Evolutionary conservation across 2,888 invertebrate genomes (phyloP).

Genomic region (Cotesia congregata): DNA sequence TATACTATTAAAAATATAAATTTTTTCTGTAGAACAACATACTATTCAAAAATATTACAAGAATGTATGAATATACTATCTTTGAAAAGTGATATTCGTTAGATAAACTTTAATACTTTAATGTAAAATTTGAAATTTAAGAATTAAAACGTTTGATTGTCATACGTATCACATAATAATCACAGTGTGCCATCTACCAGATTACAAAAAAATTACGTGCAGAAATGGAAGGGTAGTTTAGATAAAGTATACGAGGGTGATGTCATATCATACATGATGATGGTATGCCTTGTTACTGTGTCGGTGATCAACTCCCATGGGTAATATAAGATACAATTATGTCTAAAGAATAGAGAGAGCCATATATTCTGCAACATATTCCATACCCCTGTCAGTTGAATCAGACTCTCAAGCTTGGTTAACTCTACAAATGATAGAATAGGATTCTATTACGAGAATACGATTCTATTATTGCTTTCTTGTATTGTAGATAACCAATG

Average conservation of each 20-base stretch:
- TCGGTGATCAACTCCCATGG: constrained; percentile 62
- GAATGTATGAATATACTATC: too few relatives aligned
- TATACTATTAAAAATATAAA: too few relatives aligned
- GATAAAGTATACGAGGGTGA: constrained; percentile 2
- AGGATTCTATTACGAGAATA: constrained; percentile 18
- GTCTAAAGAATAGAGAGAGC: constrained; percentile 58
- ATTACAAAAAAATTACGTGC: constrained; percentile 34
- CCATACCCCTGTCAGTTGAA: constrained; percentile 55
- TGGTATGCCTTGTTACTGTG: constrained; percentile 68
- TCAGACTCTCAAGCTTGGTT: constrained; percentile 58
- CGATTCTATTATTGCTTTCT: constrained; percentile 18
- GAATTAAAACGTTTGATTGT: too few relatives aligned
- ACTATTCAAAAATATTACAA: too few relatives aligned
- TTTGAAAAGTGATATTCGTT: too few relatives aligned
- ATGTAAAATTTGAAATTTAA: too few relatives aligned
- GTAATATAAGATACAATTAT: constrained; percentile 70
- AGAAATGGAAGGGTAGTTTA: not conserved
- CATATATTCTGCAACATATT: constrained; percentile 65
- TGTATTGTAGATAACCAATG: not conserved
- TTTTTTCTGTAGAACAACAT: too few relatives aligned
- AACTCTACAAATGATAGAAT: constrained; percentile 38
- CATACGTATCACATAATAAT: too few relatives aligned
- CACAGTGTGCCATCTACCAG: too few relatives aligned
- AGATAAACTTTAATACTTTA: too few relatives aligned
- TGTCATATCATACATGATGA: constrained; percentile 47